phyloP scores from a whole-genome alignment of 92 coral and sea anemone genomes.

The Porites cylindrica region DNA sequence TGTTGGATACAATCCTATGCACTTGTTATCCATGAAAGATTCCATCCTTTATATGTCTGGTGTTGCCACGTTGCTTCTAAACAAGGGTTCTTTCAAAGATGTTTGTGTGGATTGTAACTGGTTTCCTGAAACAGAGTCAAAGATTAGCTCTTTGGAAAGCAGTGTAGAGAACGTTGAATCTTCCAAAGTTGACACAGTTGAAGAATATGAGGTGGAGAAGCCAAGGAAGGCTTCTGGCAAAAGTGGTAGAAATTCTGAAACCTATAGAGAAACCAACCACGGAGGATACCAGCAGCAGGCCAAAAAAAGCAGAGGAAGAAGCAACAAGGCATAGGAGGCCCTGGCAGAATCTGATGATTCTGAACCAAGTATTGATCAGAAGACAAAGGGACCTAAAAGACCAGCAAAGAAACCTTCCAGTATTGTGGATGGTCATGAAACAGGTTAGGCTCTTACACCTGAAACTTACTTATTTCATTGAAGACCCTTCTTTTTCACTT shows the following conservation, averaged over 20 bases:
- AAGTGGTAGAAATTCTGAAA: background rate
- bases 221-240: slow-evolving; percentile 33
- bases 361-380: background rate
- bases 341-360: background rate
- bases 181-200: background rate
- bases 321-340: slow-evolving; percentile 24
- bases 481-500: too few species aligned
- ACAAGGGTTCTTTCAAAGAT: background rate
- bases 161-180: background rate
- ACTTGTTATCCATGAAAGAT: slow-evolving; percentile 49
- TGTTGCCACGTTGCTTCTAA: background rate
- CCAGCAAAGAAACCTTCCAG: background rate
- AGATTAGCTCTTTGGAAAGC: background rate
- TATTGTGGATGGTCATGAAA: background rate
- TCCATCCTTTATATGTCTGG: slow-evolving; percentile 60
- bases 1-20: slow-evolving; percentile 36
- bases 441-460: background rate
- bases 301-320: slow-evolving; percentile 56
- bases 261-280: background rate
- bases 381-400: slow-evolving; percentile 25
- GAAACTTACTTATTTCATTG: too few species aligned
- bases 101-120: slow-evolving; percentile 16
- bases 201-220: slow-evolving; percentile 12
- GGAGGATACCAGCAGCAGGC: background rate
- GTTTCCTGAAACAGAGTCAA: slow-evolving; percentile 4